Conservation (phyloP, 2,113 vertebrate species). For the Pteronura brasiliensis region DNA sequence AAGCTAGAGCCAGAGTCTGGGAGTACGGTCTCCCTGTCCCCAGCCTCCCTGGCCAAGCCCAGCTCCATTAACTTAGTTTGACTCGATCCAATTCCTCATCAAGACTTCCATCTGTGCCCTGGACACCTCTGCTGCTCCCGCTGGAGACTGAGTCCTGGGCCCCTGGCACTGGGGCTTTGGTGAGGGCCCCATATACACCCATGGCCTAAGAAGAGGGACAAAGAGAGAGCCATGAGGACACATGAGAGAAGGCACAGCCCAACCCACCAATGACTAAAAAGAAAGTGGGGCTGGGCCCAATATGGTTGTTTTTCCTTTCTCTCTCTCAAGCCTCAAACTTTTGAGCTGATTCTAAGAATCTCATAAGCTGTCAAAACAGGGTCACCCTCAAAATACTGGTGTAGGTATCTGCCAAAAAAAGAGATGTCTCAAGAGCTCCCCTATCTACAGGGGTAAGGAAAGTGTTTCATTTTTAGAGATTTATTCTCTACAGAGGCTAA, state of each 20-base stretch:
- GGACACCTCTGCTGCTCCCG: conserved; percentile 36
- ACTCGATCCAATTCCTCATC: conserved; percentile 65
- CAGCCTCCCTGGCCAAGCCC: conserved; percentile 17
- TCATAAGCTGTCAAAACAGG: neutral
- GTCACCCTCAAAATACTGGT: neutral
- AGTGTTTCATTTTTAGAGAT: neutral
- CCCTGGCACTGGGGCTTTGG: conserved; percentile 66
- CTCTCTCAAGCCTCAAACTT: neutral
- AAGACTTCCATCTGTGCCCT: conserved; percentile 14
- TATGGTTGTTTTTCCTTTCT: neutral
- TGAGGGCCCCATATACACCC: conserved; percentile 83
- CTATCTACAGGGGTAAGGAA: neutral
- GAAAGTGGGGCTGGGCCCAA: neutral
- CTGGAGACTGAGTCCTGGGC: conserved; percentile 25
- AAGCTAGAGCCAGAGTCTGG: conserved; percentile 1
- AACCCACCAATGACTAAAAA: neutral
- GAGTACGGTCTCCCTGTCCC: neutral
- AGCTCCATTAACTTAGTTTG: conserved; percentile 61
- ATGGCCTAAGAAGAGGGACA: conserved; percentile 77
- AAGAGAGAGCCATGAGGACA: neutral
- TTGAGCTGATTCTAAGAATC: neutral
- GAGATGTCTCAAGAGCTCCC: neutral
- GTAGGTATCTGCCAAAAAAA: neutral
- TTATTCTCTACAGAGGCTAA: neutral
- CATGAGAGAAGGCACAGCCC: neutral